Conservation (phyloP, 2,797 vertebrate species). For the Crenichthys baileyi region DNA sequence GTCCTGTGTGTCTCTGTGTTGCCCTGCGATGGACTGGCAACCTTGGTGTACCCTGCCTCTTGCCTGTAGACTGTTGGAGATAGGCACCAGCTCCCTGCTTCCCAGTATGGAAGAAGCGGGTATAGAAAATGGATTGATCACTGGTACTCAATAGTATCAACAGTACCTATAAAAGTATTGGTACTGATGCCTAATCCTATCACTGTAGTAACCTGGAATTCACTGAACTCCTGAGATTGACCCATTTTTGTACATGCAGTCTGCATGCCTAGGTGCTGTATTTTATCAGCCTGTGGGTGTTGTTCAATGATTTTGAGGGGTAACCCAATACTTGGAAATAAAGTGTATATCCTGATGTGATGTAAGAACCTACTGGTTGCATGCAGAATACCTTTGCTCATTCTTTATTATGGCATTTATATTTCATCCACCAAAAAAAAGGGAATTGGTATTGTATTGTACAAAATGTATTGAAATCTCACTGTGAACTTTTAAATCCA, state of each 20-base stretch:
- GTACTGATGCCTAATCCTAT: no score
- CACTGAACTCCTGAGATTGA: not conserved
- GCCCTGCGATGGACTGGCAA: no score
- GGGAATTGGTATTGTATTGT: not conserved
- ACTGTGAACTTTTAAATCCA: no score
- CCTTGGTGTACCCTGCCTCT: no score
- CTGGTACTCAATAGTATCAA: no score
- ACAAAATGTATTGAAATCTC: no score
- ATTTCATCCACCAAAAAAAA: not conserved
- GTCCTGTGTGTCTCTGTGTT: no score
- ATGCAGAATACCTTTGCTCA: not conserved
- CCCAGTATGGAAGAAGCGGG: no score
- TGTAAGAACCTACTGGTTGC: not conserved
- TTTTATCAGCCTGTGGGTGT: not conserved
- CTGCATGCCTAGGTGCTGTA: not conserved
- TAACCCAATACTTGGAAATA: not conserved
- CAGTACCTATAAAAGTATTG: no score
- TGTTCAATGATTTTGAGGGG: not conserved
- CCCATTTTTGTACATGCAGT: not conserved
- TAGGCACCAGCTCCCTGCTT: no score
- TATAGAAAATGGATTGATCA: no score
- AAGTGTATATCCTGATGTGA: not conserved
- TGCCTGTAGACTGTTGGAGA: no score
- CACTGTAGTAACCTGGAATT: not conserved
- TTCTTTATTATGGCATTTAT: not conserved